phyloP scores from a whole-genome alignment of 2,113 vertebrate species.

The Pagrus major region DNA sequence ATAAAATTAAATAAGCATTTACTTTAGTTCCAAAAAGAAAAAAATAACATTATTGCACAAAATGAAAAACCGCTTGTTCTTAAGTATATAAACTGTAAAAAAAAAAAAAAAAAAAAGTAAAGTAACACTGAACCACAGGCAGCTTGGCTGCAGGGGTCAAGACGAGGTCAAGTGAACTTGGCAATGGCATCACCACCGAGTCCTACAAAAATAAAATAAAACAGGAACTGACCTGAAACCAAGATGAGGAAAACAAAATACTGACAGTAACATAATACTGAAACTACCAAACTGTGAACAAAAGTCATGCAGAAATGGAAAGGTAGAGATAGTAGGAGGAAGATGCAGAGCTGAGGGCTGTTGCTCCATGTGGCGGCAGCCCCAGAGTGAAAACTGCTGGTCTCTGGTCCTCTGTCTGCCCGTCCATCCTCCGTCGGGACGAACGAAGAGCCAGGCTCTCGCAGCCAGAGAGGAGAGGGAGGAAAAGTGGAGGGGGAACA shows the following conservation, averaged over 20 bases:
- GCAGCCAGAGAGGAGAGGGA: slow-evolving; percentile 38
- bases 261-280: slow-evolving; percentile 59
- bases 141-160: slow-evolving; percentile 71
- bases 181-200: slow-evolving; percentile 8
- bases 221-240: slow-evolving; percentile 40
- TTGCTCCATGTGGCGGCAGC: slow-evolving; percentile 14
- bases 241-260: slow-evolving; percentile 35
- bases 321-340: slow-evolving; percentile 35
- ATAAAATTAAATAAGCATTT: slow-evolving; percentile 93
- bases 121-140: slow-evolving; percentile 48
- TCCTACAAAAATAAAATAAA: slow-evolving; percentile 11
- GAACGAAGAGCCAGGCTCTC: slow-evolving; percentile 39
- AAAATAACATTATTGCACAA: slow-evolving; percentile 93
- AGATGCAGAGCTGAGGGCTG: slow-evolving; percentile 54
- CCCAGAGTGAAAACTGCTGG: slow-evolving; percentile 66
- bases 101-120: slow-evolving; percentile 40
- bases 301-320: slow-evolving; percentile 87
- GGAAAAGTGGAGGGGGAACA: neutral
- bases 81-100: slow-evolving; percentile 62
- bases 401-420: slow-evolving; percentile 65
- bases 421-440: slow-evolving; percentile 55
- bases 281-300: slow-evolving; percentile 22
- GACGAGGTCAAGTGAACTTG: slow-evolving; percentile 62
- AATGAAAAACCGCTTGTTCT: slow-evolving; percentile 77
- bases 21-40: slow-evolving; percentile 62